These are phyloP conservation scores for Lytechinus pictus DNA, from an alignment of 35 echinoderm and acorn worm genomes.

Conservation along the genomic window DNA sequence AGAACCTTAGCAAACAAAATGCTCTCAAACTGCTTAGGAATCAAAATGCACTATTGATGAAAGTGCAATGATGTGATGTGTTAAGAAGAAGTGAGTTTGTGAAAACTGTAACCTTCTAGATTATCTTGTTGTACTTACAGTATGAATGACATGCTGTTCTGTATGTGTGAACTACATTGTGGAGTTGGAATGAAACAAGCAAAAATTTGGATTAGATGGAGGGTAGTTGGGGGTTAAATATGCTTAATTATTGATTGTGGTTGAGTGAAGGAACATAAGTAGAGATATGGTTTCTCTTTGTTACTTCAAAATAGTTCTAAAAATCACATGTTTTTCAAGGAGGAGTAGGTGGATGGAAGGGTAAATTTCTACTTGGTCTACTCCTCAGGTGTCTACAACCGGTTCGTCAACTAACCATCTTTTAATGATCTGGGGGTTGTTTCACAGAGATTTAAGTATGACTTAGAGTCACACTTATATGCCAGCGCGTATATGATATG, in stretches of 20 bases:
- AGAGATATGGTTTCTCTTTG: neutral
- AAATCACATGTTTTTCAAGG: no score
- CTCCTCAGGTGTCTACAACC: no score
- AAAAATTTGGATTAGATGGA: neutral
- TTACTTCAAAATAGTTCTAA: no score
- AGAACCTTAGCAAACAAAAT: no score
- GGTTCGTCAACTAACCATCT: no score
- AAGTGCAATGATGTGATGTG: neutral
- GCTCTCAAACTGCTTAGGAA: no score
- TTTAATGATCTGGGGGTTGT: no score
- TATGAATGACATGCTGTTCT: slow-evolving; percentile 20
- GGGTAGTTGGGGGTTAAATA: neutral
- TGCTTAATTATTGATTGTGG: no score
- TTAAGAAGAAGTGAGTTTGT: neutral
- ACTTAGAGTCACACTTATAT: no score
- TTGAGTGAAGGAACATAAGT: neutral
- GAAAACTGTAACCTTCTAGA: neutral
- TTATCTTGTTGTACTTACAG: neutral
- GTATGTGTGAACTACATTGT: neutral
- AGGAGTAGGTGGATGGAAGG: neutral
- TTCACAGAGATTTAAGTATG: no score
- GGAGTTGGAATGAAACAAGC: neutral
- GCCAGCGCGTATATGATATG: no score
- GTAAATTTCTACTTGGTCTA: no score
- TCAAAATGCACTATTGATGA: neutral